These are phyloP conservation scores for Callimorpha dominula DNA, from an alignment of 2,888 invertebrate genomes.

Conservation along the genomic window DNA sequence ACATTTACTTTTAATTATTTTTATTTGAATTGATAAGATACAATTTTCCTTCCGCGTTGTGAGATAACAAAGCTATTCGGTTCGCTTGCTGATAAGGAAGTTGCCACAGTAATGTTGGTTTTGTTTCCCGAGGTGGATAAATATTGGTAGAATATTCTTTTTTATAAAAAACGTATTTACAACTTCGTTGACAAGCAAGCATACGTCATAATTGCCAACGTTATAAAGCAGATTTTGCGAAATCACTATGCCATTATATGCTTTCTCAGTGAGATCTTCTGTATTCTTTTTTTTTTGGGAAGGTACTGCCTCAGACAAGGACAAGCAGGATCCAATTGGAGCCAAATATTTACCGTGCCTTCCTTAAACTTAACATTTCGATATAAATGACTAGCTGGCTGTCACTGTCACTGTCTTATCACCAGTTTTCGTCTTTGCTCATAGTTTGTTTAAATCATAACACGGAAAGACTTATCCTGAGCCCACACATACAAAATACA, in stretches of 20 bases:
- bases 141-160: background rate
- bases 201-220: no score
- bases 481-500: no score
- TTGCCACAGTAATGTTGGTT: background rate
- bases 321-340: background rate
- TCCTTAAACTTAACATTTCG: background rate
- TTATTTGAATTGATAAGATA: conserved; percentile 25
- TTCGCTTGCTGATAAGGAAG: conserved; percentile 7
- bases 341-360: background rate
- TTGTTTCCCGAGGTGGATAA: conserved; percentile 4
- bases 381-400: background rate
- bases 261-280: background rate
- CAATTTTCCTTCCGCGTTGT: conserved; percentile 25
- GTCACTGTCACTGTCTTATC: no score
- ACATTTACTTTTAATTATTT: background rate
- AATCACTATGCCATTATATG: background rate
- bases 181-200: background rate
- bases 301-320: background rate
- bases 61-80: conserved; percentile 28
- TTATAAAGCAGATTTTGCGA: background rate
- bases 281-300: no score
- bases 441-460: no score
- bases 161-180: background rate
- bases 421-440: no score
- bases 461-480: no score